A percentile compares a stretch with the other conserved stretches of the same genome.
phyloP scores from a whole-genome alignment of 2,113 vertebrate species.

The Acrocephalus arundinaceus region DNA sequence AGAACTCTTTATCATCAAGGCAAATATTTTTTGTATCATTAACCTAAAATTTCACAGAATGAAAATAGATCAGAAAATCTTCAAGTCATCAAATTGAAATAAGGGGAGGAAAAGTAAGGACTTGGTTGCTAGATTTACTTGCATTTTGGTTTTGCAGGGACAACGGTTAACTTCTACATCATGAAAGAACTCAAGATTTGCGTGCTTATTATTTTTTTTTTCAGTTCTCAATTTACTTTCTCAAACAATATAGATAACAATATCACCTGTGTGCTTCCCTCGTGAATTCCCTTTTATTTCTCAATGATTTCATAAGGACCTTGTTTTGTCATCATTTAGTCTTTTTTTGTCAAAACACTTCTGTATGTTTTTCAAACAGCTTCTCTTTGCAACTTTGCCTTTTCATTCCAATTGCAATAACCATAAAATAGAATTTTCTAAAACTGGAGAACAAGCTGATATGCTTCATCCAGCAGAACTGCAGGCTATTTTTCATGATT shows the following conservation, averaged over 20 bases:
- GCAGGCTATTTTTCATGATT: conserved; percentile 61
- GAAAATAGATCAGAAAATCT: neutral
- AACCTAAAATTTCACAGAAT: neutral
- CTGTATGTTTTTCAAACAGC: neutral
- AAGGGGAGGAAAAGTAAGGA: neutral
- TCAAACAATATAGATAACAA: neutral
- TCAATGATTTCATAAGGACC: neutral
- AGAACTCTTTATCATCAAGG: neutral
- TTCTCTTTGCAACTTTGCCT: conserved; percentile 10
- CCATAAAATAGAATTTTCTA: conserved; percentile 56
- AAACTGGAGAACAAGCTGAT: conserved; percentile 55
- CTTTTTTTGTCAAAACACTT: neutral
- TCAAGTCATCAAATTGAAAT: neutral
- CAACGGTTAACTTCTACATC: neutral
- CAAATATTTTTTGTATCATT: neutral
- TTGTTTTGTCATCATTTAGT: conserved; percentile 43
- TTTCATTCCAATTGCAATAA: conserved; percentile 9
- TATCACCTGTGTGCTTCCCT: neutral
- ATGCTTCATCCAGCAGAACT: conserved; percentile 46
- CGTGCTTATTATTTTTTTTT: neutral
- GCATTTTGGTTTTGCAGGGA: neutral
- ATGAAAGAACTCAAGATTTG: neutral
- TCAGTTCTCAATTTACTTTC: neutral
- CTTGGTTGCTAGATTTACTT: neutral
- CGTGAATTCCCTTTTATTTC: conserved; percentile 5